These are phyloP conservation scores for Acropora yongei DNA, from an alignment of 64 coral and sea anemone genomes.

Conservation along the genomic window DNA sequence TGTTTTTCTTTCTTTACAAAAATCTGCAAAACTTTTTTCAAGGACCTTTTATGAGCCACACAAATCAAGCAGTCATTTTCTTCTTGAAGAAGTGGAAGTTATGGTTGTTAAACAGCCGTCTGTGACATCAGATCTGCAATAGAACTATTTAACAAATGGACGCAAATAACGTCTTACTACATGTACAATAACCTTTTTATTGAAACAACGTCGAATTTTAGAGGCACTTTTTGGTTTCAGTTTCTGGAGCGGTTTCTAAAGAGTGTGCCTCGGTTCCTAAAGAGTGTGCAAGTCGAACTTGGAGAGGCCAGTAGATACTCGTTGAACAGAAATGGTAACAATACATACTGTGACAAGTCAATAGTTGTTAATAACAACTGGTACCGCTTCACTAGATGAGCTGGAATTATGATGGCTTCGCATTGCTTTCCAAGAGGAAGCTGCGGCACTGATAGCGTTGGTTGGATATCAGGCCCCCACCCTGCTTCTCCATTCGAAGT, in stretches of 20 bases:
- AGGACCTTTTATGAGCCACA: too few relatives aligned
- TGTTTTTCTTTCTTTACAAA: too few relatives aligned
- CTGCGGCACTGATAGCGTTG: constrained; percentile 28
- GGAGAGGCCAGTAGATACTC: background rate
- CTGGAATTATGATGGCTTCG: constrained; percentile 41
- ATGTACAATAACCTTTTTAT: too few relatives aligned
- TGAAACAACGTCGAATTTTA: too few relatives aligned
- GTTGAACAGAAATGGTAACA: background rate
- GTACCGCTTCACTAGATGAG: constrained; percentile 56
- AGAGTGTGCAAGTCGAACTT: background rate
- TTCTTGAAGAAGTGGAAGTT: too few relatives aligned
- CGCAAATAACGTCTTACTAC: too few relatives aligned
- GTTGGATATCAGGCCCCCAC: constrained; percentile 64
- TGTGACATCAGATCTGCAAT: too few relatives aligned
- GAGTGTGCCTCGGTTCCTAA: background rate
- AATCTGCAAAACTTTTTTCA: too few relatives aligned
- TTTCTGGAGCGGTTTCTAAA: background rate
- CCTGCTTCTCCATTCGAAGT: constrained; percentile 5
- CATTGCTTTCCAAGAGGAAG: constrained; percentile 13
- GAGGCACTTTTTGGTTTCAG: background rate
- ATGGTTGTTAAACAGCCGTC: too few relatives aligned
- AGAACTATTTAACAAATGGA: too few relatives aligned
- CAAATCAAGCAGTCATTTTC: too few relatives aligned
- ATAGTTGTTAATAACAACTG: constrained; percentile 7
- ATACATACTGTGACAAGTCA: background rate